phyloP scores from a whole-genome alignment of 2,113 vertebrate genomes.

The Manacus vitellinus region DNA sequence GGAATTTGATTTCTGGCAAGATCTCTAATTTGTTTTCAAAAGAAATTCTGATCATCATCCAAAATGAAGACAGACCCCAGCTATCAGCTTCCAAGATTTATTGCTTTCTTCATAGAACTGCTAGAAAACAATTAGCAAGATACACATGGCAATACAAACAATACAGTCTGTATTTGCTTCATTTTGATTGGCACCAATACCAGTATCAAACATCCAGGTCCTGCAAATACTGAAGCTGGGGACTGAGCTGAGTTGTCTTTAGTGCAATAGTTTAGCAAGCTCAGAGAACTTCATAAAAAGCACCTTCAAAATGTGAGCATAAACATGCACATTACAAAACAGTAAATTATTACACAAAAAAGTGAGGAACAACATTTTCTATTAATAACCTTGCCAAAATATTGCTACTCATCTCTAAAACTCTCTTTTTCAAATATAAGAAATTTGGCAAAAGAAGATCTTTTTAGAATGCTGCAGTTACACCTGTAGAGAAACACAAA shows the following conservation, averaged over 20 bases:
- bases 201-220: not conserved
- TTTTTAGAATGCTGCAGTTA: not conserved
- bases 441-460: not conserved
- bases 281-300: not conserved
- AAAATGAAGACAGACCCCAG: conserved; percentile 12
- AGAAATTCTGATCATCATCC: conserved; percentile 16
- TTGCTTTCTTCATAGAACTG: not conserved
- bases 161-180: not conserved
- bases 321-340: no score
- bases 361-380: no score
- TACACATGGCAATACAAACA: conserved; percentile 6
- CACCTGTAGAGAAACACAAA: not conserved
- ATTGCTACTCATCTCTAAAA: no score
- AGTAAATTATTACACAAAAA: no score
- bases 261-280: not conserved
- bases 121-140: conserved; percentile 23
- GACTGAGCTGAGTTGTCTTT: not conserved
- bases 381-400: no score
- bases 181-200: not conserved
- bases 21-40: not conserved
- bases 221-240: not conserved
- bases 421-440: not conserved
- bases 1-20: not conserved
- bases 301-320: no score
- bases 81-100: conserved; percentile 35